These are phyloP conservation scores for Diphyllodes magnificus DNA, from an alignment of 2,113 vertebrate species.

Conservation along the genomic window DNA sequence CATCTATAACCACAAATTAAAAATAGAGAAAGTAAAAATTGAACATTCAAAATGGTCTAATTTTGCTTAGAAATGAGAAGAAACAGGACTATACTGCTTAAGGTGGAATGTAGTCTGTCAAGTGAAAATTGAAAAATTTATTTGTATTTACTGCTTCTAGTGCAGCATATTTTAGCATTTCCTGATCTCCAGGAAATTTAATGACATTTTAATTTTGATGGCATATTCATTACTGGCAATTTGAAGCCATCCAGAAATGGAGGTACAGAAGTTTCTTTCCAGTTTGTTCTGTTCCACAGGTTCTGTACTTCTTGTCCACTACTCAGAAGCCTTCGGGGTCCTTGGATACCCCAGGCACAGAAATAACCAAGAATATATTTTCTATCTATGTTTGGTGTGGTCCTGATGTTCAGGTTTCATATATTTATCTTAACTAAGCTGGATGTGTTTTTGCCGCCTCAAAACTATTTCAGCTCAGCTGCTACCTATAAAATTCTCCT, in stretches of 20 bases:
- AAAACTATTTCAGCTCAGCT: background rate
- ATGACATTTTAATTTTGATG: background rate
- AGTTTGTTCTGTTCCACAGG: background rate
- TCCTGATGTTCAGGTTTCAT: background rate
- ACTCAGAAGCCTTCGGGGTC: background rate
- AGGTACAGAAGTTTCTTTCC: background rate
- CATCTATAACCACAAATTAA: background rate
- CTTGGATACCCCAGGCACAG: background rate
- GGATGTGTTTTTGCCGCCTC: background rate
- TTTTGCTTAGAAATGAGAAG: background rate
- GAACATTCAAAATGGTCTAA: background rate
- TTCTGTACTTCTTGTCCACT: background rate
- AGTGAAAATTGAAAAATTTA: background rate
- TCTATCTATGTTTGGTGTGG: background rate
- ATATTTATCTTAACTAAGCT: background rate
- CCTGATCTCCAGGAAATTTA: background rate
- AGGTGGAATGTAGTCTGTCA: background rate
- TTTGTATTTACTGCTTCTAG: background rate
- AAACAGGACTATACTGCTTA: background rate
- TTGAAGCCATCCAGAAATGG: background rate
- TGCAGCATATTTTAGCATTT: background rate
- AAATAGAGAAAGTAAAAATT: background rate
- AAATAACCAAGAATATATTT: background rate
- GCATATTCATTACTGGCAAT: background rate
- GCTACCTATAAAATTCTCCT: background rate